phyloP scores from a whole-genome alignment of 1,140 invertebrate species.

The Globodera rostochiensis region DNA sequence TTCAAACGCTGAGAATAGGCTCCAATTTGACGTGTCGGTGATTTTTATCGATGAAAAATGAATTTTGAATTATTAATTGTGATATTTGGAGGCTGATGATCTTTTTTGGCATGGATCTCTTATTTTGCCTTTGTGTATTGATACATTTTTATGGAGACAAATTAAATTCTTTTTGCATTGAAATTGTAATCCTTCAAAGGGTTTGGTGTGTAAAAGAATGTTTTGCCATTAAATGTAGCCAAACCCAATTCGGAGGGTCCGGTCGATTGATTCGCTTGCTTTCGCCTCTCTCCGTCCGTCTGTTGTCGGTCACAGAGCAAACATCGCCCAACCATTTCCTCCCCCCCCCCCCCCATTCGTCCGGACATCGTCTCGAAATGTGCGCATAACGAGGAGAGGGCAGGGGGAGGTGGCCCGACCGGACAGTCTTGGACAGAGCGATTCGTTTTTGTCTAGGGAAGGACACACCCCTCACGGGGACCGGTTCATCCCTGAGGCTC shows the following conservation, averaged over 20 bases:
- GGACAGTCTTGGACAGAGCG: not conserved
- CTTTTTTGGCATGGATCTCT: too few relatives aligned
- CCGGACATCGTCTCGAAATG: not conserved
- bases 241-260: not conserved
- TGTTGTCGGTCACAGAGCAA: not conserved
- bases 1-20: not conserved
- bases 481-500: not conserved
- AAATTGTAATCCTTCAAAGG: too few relatives aligned
- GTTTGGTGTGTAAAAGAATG: not conserved
- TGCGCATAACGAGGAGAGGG: not conserved
- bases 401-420: not conserved
- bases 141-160: too few relatives aligned
- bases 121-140: not conserved
- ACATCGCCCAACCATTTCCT: not conserved
- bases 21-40: not conserved
- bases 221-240: not conserved
- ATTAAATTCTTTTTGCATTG: too few relatives aligned
- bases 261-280: not conserved
- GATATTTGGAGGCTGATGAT: too few relatives aligned
- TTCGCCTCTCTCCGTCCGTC: not conserved
- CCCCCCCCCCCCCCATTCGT: too few relatives aligned
- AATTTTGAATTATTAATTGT: too few relatives aligned
- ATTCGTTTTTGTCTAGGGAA: not conserved
- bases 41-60: not conserved
- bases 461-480: not conserved